Conservation (phyloP, 2,888 invertebrate species). For the Drosophila emarginata region DNA sequence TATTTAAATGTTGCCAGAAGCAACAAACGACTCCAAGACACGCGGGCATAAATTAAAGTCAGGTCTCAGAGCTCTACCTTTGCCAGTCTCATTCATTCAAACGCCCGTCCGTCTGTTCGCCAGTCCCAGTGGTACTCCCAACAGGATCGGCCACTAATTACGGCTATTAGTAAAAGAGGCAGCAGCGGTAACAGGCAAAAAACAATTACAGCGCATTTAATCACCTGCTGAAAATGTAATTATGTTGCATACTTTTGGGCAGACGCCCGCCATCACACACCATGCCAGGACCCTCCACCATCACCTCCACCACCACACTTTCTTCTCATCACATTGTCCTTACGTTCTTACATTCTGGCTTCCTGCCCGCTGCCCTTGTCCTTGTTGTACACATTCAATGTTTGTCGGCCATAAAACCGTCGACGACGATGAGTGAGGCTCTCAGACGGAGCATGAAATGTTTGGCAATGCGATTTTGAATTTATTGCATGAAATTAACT, state of each 20-base stretch:
- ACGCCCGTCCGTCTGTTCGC: neutral
- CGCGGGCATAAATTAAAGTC: slow-evolving; percentile 68
- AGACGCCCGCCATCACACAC: slow-evolving; percentile 19
- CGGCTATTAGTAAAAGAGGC: slow-evolving; percentile 63
- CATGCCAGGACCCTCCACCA: neutral
- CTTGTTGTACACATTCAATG: neutral
- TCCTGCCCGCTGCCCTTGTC: neutral
- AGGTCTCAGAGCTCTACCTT: neutral
- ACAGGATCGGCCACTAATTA: slow-evolving; percentile 68
- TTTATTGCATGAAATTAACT: slow-evolving; percentile 77
- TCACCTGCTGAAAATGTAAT: slow-evolving; percentile 81
- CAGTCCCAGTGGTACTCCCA: neutral
- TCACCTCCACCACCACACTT: neutral
- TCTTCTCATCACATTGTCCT: slow-evolving; percentile 14
- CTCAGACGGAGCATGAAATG: slow-evolving; percentile 26
- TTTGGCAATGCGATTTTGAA: slow-evolving; percentile 72
- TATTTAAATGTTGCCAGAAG: slow-evolving; percentile 71
- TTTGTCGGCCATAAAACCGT: slow-evolving; percentile 6
- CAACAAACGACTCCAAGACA: slow-evolving; percentile 60
- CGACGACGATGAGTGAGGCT: slow-evolving; percentile 2
- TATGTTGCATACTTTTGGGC: slow-evolving; percentile 74
- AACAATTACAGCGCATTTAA: slow-evolving; percentile 81
- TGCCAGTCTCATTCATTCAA: neutral
- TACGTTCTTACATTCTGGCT: neutral
- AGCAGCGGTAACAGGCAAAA: slow-evolving; percentile 58